Evolutionary conservation across 2,113 vertebrate species (phyloP).

Genomic region (Entomyzon cyanotis): DNA sequence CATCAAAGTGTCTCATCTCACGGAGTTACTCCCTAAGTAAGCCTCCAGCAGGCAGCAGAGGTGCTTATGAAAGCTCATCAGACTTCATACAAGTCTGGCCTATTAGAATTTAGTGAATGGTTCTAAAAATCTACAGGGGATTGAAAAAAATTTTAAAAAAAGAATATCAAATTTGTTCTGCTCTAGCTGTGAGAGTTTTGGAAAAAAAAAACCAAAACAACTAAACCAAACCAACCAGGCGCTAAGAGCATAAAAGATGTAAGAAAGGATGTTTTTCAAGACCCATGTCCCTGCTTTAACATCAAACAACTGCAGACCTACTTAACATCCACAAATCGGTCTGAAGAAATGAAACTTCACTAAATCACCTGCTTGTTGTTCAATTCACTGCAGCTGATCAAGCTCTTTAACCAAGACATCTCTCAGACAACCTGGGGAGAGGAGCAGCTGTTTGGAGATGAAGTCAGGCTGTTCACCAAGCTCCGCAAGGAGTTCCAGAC

Average conservation of each 20-base stretch:
- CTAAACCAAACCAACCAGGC: not conserved
- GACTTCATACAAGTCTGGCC: not conserved
- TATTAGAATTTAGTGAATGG: not conserved
- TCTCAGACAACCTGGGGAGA: slow-evolving; percentile 71
- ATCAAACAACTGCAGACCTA: not conserved
- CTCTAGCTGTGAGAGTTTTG: not conserved
- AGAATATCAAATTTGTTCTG: not conserved
- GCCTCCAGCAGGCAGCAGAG: not conserved
- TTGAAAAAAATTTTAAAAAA: too few species aligned
- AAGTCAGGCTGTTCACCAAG: slow-evolving; percentile 71
- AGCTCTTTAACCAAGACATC: slow-evolving; percentile 75
- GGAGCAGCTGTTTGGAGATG: slow-evolving; percentile 55
- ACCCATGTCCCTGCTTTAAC: not conserved
- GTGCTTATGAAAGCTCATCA: not conserved
- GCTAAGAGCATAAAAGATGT: not conserved
- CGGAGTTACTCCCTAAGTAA: not conserved
- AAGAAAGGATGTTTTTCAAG: not conserved
- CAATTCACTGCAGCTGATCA: slow-evolving; percentile 77
- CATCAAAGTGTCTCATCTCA: not conserved
- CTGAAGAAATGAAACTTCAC: not conserved
- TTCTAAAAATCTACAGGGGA: not conserved
- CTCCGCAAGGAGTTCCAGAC: slow-evolving; percentile 75
- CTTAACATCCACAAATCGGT: not conserved
- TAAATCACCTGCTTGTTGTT: not conserved
- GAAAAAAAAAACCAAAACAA: not conserved